Percentiles rank a stretch among this genome's conserved stretches.
Conservation (phyloP, 30 jellyfish, hydroid and myxozoan genomes). For the Aurelia sp. region DNA sequence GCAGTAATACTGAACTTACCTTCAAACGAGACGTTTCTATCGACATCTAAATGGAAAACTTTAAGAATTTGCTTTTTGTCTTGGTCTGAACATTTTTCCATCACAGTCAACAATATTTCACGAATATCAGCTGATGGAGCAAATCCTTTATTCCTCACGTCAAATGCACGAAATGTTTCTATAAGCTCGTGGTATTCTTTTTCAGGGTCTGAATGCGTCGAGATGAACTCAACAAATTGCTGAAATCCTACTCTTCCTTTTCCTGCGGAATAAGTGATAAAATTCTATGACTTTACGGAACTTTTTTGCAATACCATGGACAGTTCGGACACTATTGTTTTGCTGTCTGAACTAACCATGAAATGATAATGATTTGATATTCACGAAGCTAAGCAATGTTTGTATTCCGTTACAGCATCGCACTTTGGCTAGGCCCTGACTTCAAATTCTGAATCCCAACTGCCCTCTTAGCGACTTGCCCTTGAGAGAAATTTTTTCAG, state of each 20-base stretch:
- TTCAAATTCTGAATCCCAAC: no score
- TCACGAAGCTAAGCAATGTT: no score
- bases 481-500: no score
- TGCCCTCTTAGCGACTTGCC: no score
- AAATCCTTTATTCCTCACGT: slow-evolving; percentile 47
- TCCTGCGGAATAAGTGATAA: slow-evolving; percentile 9
- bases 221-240: slow-evolving; percentile 51
- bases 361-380: no score
- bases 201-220: slow-evolving; percentile 64
- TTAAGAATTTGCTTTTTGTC: slow-evolving; percentile 58
- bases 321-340: no score
- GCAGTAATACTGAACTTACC: slow-evolving; percentile 25
- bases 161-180: slow-evolving; percentile 80
- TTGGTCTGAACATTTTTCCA: slow-evolving; percentile 66
- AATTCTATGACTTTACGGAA: neutral
- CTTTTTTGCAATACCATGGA: no score
- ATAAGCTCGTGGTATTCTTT: slow-evolving; percentile 35
- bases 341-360: no score
- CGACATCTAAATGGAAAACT: slow-evolving; percentile 55
- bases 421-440: no score
- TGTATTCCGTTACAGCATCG: no score
- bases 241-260: slow-evolving; percentile 66
- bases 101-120: slow-evolving; percentile 46
- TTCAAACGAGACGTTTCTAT: slow-evolving; percentile 65
- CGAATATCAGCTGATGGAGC: slow-evolving; percentile 68